Base-by-base conservation (phyloP, 2,113 vertebrate genomes). In the Balaeniceps rex region DNA sequence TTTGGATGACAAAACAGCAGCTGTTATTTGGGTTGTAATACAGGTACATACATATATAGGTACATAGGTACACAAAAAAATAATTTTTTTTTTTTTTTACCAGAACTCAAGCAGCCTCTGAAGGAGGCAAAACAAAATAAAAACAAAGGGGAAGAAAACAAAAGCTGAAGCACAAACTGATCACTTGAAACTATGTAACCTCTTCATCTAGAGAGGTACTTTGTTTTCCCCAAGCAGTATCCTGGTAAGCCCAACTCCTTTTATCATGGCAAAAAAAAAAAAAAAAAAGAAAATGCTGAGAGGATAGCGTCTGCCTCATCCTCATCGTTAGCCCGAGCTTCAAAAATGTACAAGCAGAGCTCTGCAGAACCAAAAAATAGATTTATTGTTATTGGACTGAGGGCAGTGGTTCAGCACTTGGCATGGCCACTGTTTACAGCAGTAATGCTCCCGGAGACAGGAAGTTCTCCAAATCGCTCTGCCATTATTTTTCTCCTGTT, bases 351-450 rank as follows among this genome's bases (percentile, higher is more conserved):
- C 92, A 47, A 93, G 92, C 7, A 51, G 84, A 71, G 95, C 96
- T 70, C 69, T 52, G 87, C 79, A 58, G 78, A 61, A 96, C 96
- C 95, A 94, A 96, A 92, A 96, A 97, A 94, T 94, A 97, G 97
- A 98, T 98, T 98, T 98, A 98, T 97, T 97, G 95, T 97, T 91
- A 95, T 93, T 97, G 97, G 97, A 90, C 89, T 85, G 92, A 97
- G 95, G 93, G 94, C 90, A 75, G 87, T 65, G 78, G 65, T 40
- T 97, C 95, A 94, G 97, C 96, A 93, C 79, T 95, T 97, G 97
- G 97, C 97, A 90, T 90, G 94, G 46, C 80, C 94, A 21, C 94
- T 98, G 97, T 98, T 98, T 97, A 98, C 95, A 98, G 97, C 98
- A 97, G 87, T 89, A 97, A 94, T 79, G 92, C 96, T 96, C 94